These are phyloP conservation scores for Sphaerodactylus townsendi DNA, from an alignment of 2,113 vertebrate genomes.

Conservation along the genomic window DNA sequence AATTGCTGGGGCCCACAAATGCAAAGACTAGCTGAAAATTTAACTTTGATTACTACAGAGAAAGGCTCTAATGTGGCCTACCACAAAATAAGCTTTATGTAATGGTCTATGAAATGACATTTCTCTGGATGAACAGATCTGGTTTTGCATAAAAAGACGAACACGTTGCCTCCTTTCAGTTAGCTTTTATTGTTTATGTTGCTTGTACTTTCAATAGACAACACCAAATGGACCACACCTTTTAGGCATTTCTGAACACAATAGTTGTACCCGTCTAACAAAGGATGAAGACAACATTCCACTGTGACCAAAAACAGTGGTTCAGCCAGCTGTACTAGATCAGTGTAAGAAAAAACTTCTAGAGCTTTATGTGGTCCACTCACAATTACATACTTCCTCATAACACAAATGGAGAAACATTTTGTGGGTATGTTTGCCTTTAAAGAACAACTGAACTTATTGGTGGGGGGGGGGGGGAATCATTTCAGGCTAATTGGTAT, in stretches of 20 bases:
- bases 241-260: background rate
- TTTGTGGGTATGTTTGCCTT: too few relatives aligned
- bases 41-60: background rate
- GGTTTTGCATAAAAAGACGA: background rate
- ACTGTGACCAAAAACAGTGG: background rate
- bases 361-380: too few relatives aligned
- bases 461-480: background rate
- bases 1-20: background rate
- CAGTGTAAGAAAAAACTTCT: background rate
- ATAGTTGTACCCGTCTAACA: too few relatives aligned
- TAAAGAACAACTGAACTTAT: background rate
- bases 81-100: background rate
- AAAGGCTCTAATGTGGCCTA: background rate
- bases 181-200: background rate
- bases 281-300: background rate
- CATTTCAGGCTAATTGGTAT: background rate
- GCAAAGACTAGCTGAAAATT: background rate
- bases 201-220: background rate
- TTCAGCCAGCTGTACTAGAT: background rate
- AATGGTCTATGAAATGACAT: background rate
- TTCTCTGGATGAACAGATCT: background rate
- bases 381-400: background rate
- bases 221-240: background rate
- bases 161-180: background rate
- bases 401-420: too few relatives aligned